These are phyloP conservation scores for Sesamia nonagrioides DNA, from an alignment of 1,140 invertebrate genomes.

Conservation along the genomic window DNA sequence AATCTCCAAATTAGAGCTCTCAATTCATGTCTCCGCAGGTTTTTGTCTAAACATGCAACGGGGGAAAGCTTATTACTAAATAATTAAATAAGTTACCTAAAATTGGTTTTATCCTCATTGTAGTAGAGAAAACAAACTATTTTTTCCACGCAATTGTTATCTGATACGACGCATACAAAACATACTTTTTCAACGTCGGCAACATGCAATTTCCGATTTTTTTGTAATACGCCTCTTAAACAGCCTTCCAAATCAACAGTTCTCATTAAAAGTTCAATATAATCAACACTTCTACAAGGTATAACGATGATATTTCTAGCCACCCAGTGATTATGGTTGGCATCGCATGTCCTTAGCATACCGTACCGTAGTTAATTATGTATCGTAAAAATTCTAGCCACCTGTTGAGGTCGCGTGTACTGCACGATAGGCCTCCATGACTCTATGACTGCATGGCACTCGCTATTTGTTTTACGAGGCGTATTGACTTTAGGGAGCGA, in stretches of 20 bases:
- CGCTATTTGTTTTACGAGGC: not conserved
- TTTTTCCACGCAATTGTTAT: too few species aligned
- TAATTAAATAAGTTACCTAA: too few species aligned
- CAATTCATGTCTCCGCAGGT: too few species aligned
- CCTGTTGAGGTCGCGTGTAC: slow-evolving; percentile 48
- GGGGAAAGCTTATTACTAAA: too few species aligned
- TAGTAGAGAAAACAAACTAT: too few species aligned
- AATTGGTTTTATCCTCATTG: too few species aligned
- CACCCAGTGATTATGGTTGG: slow-evolving; percentile 4
- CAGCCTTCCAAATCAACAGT: not conserved
- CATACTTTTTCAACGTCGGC: too few species aligned
- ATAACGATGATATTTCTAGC: not conserved
- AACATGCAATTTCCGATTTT: too few species aligned
- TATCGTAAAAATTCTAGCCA: slow-evolving; percentile 50
- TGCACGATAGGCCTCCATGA: slow-evolving; percentile 8
- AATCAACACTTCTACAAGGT: not conserved
- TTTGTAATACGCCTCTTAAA: too few species aligned
- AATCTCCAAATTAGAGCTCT: too few species aligned
- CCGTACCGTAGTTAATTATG: slow-evolving; percentile 38
- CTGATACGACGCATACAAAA: too few species aligned
- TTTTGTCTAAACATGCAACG: too few species aligned
- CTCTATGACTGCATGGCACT: slow-evolving; percentile 3
- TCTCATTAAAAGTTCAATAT: not conserved
- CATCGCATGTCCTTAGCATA: slow-evolving; percentile 8
- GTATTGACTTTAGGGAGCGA: slow-evolving; percentile 10